phyloP scores from a whole-genome alignment of 2,797 vertebrate species.

The Clarias fuscus region DNA sequence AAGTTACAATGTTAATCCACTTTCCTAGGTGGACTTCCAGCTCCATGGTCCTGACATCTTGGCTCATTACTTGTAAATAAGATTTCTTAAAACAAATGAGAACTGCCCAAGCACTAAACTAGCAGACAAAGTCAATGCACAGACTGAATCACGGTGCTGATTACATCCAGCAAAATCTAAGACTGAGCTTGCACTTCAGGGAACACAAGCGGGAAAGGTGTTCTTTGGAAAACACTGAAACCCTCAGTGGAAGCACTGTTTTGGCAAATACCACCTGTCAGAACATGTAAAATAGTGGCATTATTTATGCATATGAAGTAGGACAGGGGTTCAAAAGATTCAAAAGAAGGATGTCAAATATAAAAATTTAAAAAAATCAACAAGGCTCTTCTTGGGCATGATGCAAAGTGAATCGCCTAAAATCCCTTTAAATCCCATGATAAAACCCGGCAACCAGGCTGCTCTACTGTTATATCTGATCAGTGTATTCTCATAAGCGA shows the following conservation, averaged over 20 bases:
- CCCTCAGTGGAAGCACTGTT: not conserved
- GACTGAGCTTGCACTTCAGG: not conserved
- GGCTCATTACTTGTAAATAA: not conserved
- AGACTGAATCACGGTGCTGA: not conserved
- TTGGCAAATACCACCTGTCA: not conserved
- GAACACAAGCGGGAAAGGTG: not conserved
- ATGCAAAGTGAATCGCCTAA: not conserved
- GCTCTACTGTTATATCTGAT: no score
- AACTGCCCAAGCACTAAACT: not conserved
- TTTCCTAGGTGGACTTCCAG: not conserved
- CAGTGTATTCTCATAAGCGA: not conserved
- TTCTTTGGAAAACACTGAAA: not conserved
- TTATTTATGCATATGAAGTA: not conserved
- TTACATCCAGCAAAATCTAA: not conserved
- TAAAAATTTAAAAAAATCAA: not conserved
- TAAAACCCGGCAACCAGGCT: not conserved
- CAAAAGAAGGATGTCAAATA: not conserved
- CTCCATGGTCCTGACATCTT: not conserved
- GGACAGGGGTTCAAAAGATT: not conserved
- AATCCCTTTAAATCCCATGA: not conserved
- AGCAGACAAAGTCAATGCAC: not conserved
- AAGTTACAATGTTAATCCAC: not conserved
- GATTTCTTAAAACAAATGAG: not conserved
- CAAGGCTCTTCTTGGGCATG: not conserved
- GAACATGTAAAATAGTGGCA: not conserved